These are phyloP conservation scores for Etheostoma cragini DNA, from an alignment of 2,113 vertebrate genomes.

Conservation along the genomic window DNA sequence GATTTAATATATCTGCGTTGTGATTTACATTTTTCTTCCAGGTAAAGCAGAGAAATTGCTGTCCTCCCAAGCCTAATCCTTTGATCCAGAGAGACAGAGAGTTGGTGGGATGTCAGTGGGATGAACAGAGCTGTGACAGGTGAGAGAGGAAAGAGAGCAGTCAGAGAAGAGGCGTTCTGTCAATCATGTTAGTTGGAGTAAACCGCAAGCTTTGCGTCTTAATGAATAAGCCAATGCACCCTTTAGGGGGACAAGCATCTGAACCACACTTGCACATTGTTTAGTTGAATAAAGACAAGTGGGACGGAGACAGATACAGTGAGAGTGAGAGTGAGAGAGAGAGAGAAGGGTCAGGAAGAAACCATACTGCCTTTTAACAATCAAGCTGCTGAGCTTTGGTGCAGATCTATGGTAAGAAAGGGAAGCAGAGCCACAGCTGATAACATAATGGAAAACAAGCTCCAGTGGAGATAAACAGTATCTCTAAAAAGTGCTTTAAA, in stretches of 20 bases:
- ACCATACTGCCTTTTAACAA: slow-evolving; percentile 15
- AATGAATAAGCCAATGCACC: slow-evolving; percentile 66
- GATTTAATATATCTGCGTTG: slow-evolving; percentile 29
- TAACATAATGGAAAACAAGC: slow-evolving; percentile 12
- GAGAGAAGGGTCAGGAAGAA: not conserved
- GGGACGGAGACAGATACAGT: slow-evolving; percentile 4
- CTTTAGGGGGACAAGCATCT: slow-evolving; percentile 60
- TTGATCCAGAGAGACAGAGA: slow-evolving; percentile 67
- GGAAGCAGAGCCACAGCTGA: not conserved
- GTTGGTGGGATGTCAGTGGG: slow-evolving; percentile 65
- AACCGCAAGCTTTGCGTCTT: slow-evolving; percentile 50
- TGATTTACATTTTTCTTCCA: slow-evolving; percentile 43
- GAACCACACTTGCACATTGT: slow-evolving; percentile 42
- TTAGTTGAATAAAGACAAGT: slow-evolving; percentile 41
- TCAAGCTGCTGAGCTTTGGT: slow-evolving; percentile 11
- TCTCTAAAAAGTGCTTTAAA: not conserved
- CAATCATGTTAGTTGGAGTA: slow-evolving; percentile 66
- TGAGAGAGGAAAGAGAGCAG: slow-evolving; percentile 42
- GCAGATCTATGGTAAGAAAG: not conserved
- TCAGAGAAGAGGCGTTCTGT: slow-evolving; percentile 52
- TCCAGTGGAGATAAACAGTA: not conserved
- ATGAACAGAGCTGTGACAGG: slow-evolving; percentile 64
- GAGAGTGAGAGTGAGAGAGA: slow-evolving; percentile 18
- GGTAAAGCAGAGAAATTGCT: slow-evolving; percentile 63
- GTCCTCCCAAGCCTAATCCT: slow-evolving; percentile 65